Percentiles rank a stretch among this genome's conserved stretches.
These are phyloP conservation scores for Mus pahari DNA, from an alignment of 2,113 vertebrate species.

Conservation along the genomic window DNA sequence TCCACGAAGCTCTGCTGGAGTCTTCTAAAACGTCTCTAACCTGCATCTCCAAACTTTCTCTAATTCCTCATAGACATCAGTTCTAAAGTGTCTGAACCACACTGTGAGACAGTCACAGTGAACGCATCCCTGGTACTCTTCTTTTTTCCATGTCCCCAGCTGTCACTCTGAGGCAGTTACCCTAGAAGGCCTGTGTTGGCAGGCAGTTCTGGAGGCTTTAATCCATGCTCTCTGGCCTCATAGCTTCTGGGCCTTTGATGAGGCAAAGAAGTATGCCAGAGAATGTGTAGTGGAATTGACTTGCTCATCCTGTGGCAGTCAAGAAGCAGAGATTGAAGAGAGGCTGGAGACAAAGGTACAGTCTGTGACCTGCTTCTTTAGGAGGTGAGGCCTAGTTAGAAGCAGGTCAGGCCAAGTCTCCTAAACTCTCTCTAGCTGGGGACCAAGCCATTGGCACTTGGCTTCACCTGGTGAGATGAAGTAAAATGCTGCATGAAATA, in stretches of 20 bases:
- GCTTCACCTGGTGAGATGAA: conserved; percentile 23
- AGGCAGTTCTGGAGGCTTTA: not conserved
- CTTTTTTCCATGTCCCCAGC: not conserved
- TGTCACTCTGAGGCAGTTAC: not conserved
- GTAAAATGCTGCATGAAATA: conserved; percentile 49
- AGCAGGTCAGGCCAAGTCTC: not conserved
- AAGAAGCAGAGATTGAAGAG: not conserved
- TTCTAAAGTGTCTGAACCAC: not conserved
- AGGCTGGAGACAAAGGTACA: not conserved
- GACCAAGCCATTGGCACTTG: not conserved
- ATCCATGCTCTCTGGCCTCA: not conserved
- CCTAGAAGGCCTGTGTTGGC: not conserved
- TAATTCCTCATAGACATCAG: not conserved
- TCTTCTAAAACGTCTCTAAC: not conserved
- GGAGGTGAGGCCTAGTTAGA: no score
- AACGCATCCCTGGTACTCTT: not conserved
- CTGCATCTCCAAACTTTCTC: not conserved
- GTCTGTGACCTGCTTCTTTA: not conserved
- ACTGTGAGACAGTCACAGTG: not conserved
- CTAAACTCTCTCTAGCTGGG: not conserved
- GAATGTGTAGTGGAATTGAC: not conserved
- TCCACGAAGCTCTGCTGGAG: not conserved
- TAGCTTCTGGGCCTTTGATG: not conserved
- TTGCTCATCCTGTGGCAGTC: not conserved
- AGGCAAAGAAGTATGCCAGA: not conserved